Percentiles rank a stretch among this genome's conserved stretches.
Evolutionary conservation across 2,113 vertebrate genomes (phyloP).

Genomic region (Dunckerocampus dactyliophorus): DNA sequence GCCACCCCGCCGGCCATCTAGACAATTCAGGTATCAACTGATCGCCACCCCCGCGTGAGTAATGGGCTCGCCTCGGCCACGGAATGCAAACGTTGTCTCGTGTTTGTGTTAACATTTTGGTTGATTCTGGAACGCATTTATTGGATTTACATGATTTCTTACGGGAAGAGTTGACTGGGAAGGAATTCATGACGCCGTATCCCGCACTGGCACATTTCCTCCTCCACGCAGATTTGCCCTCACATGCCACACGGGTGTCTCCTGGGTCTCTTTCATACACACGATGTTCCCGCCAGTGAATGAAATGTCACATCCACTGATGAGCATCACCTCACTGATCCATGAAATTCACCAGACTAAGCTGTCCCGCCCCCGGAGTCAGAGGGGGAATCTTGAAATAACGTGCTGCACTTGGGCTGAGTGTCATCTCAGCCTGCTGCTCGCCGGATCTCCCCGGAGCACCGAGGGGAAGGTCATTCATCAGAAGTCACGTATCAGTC

Average conservation of each 20-base stretch:
- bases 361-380: conserved; percentile 5
- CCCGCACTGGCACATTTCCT: too few species aligned
- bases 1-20: too few species aligned
- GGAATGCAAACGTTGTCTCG: too few species aligned
- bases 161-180: too few species aligned
- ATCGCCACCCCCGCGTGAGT: too few species aligned
- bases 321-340: conserved; percentile 48
- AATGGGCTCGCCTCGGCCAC: too few species aligned
- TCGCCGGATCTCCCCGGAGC: conserved; percentile 33
- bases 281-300: conserved; percentile 23
- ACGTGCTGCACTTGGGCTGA: conserved; percentile 28
- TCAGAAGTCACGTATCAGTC: conserved; percentile 60
- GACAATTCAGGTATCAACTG: too few species aligned
- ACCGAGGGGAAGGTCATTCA: conserved; percentile 45
- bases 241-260: conserved; percentile 3
- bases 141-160: too few species aligned
- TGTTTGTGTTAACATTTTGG: too few species aligned
- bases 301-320: conserved; percentile 52
- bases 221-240: conserved; percentile 22
- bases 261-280: conserved; percentile 7
- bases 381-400: conserved; percentile 16
- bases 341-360: conserved; percentile 29
- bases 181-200: too few species aligned
- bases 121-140: too few species aligned
- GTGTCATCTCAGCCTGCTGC: conserved; percentile 37